Evolutionary conservation across 2,113 vertebrate genomes (phyloP).

Genomic region (Ceratotherium simum): DNA sequence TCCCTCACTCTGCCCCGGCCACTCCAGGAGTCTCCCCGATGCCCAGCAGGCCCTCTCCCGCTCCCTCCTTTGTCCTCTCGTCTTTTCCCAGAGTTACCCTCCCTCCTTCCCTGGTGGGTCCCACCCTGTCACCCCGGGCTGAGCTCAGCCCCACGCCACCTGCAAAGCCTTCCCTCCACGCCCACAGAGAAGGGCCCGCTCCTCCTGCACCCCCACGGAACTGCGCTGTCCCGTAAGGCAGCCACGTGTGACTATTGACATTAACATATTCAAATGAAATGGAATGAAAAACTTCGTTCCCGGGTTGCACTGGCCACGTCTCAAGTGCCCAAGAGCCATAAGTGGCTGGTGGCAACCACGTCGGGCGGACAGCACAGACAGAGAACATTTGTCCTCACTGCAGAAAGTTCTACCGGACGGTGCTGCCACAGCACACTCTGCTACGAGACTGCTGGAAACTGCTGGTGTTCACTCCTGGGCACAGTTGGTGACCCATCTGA

Average conservation of each 20-base stretch:
- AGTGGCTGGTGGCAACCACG: neutral
- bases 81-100: neutral
- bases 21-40: accelerated
- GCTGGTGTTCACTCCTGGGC: neutral
- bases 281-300: neutral
- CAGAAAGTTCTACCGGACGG: neutral
- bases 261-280: neutral
- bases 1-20: accelerated
- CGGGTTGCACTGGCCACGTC: neutral
- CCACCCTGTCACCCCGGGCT: neutral
- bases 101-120: neutral
- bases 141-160: neutral
- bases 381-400: accelerated
- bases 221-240: neutral
- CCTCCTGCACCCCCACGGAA: accelerated
- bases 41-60: accelerated
- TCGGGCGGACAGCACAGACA: too few species aligned
- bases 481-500: too few species aligned
- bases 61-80: accelerated
- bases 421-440: accelerated
- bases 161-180: neutral
- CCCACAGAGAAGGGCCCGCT: neutral
- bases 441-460: accelerated
- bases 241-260: neutral
- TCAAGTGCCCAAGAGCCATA: neutral